A percentile compares a stretch with the other conserved stretches of the same genome.
phyloP scores from a whole-genome alignment of 2,888 invertebrate species.

The Arenicola marina region DNA sequence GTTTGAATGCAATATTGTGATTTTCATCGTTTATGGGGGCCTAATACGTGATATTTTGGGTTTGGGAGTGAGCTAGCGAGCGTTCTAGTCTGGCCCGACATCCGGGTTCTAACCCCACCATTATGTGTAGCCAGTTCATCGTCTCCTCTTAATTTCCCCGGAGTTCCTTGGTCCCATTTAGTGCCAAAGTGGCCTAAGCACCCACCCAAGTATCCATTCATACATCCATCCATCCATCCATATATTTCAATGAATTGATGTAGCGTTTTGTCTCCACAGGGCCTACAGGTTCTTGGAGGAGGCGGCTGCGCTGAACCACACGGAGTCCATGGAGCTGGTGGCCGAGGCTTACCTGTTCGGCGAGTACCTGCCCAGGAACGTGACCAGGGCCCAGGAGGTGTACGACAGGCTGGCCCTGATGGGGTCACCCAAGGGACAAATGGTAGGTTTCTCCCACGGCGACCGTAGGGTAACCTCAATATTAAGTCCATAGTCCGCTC shows the following conservation, averaged over 20 bases:
- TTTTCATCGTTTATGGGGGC: too few species aligned
- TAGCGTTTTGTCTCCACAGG: slow-evolving; percentile 32
- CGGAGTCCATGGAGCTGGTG: slow-evolving; percentile 79
- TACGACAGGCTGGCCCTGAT: slow-evolving; percentile 76
- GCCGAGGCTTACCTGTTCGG: slow-evolving; percentile 91
- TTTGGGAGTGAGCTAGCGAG: too few species aligned
- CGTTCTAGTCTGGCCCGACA: too few species aligned
- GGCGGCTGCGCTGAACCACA: slow-evolving; percentile 81
- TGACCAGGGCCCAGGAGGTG: slow-evolving; percentile 74
- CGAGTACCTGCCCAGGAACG: slow-evolving; percentile 76
- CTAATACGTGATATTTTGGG: too few species aligned
- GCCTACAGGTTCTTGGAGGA: slow-evolving; percentile 78
- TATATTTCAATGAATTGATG: background rate
- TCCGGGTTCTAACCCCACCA: too few species aligned
- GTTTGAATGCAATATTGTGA: too few species aligned
- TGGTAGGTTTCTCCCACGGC: slow-evolving; percentile 65
- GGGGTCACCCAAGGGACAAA: slow-evolving; percentile 87
- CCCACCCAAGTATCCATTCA: background rate
- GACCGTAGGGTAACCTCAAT: too few species aligned
- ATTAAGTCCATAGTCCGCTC: too few species aligned
- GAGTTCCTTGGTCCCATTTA: too few species aligned
- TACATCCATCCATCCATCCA: background rate
- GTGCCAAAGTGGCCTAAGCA: too few species aligned
- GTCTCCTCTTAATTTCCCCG: too few species aligned
- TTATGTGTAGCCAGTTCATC: too few species aligned